phyloP scores from a whole-genome alignment of 2,888 invertebrate species.

The Aradus depressus region DNA sequence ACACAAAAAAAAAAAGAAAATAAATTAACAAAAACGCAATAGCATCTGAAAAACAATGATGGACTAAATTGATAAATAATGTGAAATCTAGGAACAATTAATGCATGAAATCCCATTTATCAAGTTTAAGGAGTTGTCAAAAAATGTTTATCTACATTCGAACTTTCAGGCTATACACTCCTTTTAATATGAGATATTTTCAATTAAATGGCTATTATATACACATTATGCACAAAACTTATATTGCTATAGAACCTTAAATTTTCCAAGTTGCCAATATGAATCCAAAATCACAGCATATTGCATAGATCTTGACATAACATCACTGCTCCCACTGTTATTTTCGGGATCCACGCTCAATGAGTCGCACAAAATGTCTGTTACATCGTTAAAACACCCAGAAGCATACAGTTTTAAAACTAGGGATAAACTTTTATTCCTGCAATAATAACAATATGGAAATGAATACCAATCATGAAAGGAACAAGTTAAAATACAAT shows the following conservation, averaged over 20 bases:
- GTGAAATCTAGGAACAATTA: too few relatives aligned
- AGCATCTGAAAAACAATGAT: too few relatives aligned
- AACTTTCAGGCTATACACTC: too few relatives aligned
- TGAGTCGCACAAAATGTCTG: conserved; percentile 54
- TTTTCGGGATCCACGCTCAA: conserved; percentile 46
- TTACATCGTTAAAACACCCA: conserved; percentile 52
- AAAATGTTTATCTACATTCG: too few relatives aligned
- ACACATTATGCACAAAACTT: too few relatives aligned
- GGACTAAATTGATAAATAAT: too few relatives aligned
- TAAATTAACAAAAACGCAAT: background rate
- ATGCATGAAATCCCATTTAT: too few relatives aligned
- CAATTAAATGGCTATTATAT: too few relatives aligned
- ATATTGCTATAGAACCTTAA: too few relatives aligned
- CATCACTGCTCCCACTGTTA: conserved; percentile 38
- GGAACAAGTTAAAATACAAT: conserved; percentile 32
- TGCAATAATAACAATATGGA: conserved; percentile 18
- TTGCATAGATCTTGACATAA: conserved; percentile 23
- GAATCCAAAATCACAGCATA: conserved; percentile 24
- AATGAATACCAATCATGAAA: background rate
- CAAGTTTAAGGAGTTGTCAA: too few relatives aligned
- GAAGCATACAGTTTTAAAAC: conserved; percentile 55
- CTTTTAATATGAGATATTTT: too few relatives aligned
- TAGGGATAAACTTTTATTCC: conserved; percentile 41
- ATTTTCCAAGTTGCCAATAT: conserved; percentile 20
- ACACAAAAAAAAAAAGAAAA: conserved; percentile 32